Evolutionary conservation across 1,140 invertebrate genomes (phyloP).

Genomic region (Meloidogyne chitwoodi): DNA sequence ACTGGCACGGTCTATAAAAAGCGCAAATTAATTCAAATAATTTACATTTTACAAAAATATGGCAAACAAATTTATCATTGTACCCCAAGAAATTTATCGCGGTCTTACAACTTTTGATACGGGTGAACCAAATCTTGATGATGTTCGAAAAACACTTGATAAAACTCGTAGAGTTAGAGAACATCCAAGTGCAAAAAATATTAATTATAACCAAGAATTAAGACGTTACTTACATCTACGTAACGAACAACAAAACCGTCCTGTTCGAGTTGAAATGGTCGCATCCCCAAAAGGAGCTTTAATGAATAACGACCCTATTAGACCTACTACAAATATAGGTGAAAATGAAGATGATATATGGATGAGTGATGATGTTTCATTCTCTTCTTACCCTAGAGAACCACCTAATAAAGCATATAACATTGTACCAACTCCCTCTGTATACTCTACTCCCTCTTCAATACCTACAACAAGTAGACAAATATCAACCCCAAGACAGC

Average conservation of each 20-base stretch:
- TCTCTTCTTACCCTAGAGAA: not conserved
- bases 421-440: not conserved
- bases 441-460: not conserved
- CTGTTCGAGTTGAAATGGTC: not conserved
- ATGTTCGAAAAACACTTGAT: not conserved
- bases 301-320: too few species aligned
- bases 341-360: not conserved
- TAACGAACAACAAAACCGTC: not conserved
- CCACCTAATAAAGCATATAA: not conserved
- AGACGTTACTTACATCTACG: not conserved
- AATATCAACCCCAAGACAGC: too few species aligned
- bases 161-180: not conserved
- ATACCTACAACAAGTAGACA: too few species aligned
- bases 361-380: not conserved
- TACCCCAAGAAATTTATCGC: constrained; percentile 12
- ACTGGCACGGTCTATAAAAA: not conserved
- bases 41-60: not conserved
- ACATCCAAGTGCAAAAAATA: not conserved
- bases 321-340: too few species aligned
- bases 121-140: not conserved
- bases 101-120: not conserved
- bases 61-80: constrained; percentile 13
- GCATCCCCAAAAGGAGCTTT: too few species aligned
- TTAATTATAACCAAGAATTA: not conserved
- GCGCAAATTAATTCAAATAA: not conserved